These are phyloP conservation scores for Ophion costatus DNA, from an alignment of 2,888 invertebrate species.

Conservation along the genomic window DNA sequence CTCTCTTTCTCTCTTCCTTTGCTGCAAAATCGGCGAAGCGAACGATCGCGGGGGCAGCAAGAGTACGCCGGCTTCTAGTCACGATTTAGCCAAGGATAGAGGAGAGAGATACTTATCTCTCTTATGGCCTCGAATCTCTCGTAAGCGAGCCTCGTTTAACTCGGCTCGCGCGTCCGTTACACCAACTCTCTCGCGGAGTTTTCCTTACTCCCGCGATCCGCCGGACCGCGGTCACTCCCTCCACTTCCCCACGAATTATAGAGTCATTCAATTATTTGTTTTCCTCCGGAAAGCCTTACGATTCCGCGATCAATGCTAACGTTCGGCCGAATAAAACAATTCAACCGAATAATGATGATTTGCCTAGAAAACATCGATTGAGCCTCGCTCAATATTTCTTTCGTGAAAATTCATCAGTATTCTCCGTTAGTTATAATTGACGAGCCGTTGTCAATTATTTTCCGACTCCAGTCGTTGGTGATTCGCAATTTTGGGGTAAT, in stretches of 20 bases:
- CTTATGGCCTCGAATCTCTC: constrained; percentile 73
- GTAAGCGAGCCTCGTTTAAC: constrained; percentile 63
- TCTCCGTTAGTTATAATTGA: not conserved
- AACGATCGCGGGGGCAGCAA: constrained; percentile 59
- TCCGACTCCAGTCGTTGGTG: not conserved
- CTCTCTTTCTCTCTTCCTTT: constrained; percentile 18
- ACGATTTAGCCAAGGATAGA: constrained; percentile 83
- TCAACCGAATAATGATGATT: not conserved
- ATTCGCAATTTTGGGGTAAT: not conserved
- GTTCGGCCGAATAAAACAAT: not conserved
- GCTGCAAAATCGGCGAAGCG: constrained; percentile 58
- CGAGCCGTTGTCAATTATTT: not conserved
- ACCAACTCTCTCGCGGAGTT: constrained; percentile 53
- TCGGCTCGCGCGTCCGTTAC: constrained; percentile 64
- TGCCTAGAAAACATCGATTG: not conserved
- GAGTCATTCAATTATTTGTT: not conserved
- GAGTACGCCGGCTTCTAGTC: constrained; percentile 77
- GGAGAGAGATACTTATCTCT: constrained; percentile 78
- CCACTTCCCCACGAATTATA: constrained; percentile 10
- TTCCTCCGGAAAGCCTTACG: not conserved
- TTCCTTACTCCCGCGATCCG: constrained; percentile 29
- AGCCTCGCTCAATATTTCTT: not conserved
- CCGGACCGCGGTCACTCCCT: constrained; percentile 45
- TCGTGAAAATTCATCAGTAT: not conserved
- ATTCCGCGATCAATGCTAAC: not conserved